Conservation (phyloP, 37 sponge, comb jelly and placozoan genomes). For the Bolinopsis microptera region DNA sequence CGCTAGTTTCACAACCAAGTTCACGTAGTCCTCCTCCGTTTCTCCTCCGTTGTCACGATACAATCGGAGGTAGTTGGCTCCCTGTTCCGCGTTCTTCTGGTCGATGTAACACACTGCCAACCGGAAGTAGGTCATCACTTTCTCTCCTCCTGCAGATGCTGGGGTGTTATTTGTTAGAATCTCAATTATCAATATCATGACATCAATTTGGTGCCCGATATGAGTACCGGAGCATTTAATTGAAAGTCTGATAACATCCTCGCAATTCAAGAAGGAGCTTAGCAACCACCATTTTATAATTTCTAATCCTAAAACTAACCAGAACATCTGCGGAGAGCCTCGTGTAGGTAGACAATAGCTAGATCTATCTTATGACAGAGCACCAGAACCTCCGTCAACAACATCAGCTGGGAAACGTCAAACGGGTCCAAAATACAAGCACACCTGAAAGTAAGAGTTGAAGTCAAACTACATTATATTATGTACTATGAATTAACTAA, state of each 20-base stretch:
- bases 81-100: constrained; percentile 43
- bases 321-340: constrained; percentile 22
- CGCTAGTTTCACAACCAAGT: constrained; percentile 28
- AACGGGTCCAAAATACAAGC: constrained; percentile 31
- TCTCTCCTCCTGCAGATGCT: constrained; percentile 39
- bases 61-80: background rate
- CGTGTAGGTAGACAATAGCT: constrained; percentile 60
- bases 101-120: constrained; percentile 39
- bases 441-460: background rate
- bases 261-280: background rate
- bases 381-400: constrained; percentile 43
- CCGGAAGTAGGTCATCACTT: constrained; percentile 40
- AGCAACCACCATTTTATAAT: too few species aligned
- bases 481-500: too few species aligned
- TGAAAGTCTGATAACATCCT: background rate
- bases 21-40: background rate
- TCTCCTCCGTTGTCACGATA: background rate
- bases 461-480: too few species aligned
- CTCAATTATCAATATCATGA: too few species aligned
- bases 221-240: too few species aligned
- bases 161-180: background rate
- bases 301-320: too few species aligned
- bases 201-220: too few species aligned
- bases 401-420: background rate
- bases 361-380: constrained; percentile 50